Evolutionary conservation across 2,113 vertebrate genomes (phyloP).

Genomic region (Oryzias woworae): DNA sequence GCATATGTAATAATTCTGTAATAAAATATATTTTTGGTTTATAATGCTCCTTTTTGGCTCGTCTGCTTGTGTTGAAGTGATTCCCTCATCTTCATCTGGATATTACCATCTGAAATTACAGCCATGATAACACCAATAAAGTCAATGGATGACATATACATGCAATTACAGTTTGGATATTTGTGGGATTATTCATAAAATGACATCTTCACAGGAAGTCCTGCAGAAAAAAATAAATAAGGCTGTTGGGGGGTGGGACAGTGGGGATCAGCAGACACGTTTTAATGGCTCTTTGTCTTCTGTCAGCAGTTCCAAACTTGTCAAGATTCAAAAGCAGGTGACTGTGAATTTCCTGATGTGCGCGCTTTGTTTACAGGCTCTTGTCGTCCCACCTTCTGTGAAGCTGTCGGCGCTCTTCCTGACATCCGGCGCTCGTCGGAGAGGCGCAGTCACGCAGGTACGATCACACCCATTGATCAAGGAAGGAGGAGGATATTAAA

Average conservation of each 20-base stretch:
- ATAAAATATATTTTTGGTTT: too few species aligned
- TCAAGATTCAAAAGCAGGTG: conserved; percentile 60
- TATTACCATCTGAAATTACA: conserved; percentile 21
- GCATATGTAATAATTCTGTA: too few species aligned
- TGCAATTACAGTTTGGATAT: conserved; percentile 42
- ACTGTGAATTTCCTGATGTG: conserved; percentile 68
- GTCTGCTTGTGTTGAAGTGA: background rate
- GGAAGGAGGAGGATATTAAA: conserved; percentile 80
- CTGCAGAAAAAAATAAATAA: conserved; percentile 33
- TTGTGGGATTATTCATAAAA: conserved; percentile 31
- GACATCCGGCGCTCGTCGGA: conserved; percentile 62
- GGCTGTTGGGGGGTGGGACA: background rate
- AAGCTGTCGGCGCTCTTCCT: conserved; percentile 74
- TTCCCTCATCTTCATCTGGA: conserved; percentile 18
- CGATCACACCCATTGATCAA: conserved; percentile 72
- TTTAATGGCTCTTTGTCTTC: conserved; percentile 44
- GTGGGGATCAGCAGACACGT: conserved; percentile 10
- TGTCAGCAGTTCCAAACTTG: conserved; percentile 50
- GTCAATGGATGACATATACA: conserved; percentile 28
- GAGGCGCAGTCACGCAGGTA: conserved; percentile 72
- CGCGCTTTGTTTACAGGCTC: conserved; percentile 74
- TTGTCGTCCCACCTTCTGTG: conserved; percentile 69
- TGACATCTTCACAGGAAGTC: conserved; percentile 50
- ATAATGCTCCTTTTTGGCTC: too few species aligned
- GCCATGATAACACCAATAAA: conserved; percentile 17